phyloP scores from a whole-genome alignment of 2,888 invertebrate species.

The Liodrosophila aerea region DNA sequence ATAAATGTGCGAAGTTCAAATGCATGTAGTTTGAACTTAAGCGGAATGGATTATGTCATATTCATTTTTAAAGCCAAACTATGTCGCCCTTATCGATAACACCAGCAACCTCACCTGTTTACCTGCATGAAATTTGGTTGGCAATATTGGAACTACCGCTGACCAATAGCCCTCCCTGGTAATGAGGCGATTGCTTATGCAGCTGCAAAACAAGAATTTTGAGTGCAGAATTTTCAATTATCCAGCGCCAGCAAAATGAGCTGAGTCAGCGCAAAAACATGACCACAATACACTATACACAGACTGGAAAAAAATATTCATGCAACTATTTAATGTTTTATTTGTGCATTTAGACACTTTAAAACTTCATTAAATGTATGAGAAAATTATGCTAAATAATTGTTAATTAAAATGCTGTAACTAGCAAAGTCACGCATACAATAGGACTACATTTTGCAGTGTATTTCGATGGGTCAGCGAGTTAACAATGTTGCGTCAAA shows the following conservation, averaged over 20 bases:
- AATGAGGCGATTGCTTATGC: constrained; percentile 38
- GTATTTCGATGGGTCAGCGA: constrained; percentile 19
- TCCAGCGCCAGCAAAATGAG: constrained; percentile 48
- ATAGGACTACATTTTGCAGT: too few relatives aligned
- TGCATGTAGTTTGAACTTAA: too few relatives aligned
- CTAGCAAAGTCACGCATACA: too few relatives aligned
- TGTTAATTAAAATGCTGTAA: too few relatives aligned
- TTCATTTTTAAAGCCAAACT: too few relatives aligned
- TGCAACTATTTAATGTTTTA: constrained; percentile 18
- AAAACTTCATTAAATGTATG: constrained; percentile 7
- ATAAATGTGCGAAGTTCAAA: too few relatives aligned
- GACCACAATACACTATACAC: too few relatives aligned
- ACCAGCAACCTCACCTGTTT: constrained; percentile 14
- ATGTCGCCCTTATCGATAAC: not conserved
- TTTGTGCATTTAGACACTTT: constrained; percentile 33
- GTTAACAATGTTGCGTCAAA: constrained; percentile 42
- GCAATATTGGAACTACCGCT: constrained; percentile 15
- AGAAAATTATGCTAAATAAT: constrained; percentile 25
- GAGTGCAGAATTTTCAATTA: constrained; percentile 69
- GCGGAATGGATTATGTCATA: too few relatives aligned
- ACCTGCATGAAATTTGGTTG: constrained; percentile 27
- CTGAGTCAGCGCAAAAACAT: constrained; percentile 53
- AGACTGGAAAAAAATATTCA: constrained; percentile 32
- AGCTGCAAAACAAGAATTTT: constrained; percentile 62
- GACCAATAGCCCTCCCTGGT: constrained; percentile 31